Base-by-base conservation (phyloP, 2,113 vertebrate species). In the Lycaon pictus region DNA sequence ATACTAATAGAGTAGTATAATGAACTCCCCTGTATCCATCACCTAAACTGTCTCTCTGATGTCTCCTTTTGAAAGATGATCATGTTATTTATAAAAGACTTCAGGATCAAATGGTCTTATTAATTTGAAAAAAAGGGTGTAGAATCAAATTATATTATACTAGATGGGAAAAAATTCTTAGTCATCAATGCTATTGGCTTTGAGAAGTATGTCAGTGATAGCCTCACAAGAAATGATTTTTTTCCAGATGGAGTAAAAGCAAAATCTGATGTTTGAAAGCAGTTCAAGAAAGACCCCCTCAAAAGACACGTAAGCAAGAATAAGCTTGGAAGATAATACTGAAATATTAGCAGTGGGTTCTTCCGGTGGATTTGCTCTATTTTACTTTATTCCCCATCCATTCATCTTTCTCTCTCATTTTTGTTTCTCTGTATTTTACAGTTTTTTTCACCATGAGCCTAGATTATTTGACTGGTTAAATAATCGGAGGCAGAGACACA, bases 341-440 rank as follows among this genome's bases (percentile, higher is more conserved):
- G 7, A 58, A 83, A 43, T 63, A 10, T 69, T 63, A 88, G 51
- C 63, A n/a, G 0, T 77, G 60, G 63, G 51, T 51, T 93, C 56
- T 69, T 53, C 48, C 11, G 35, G 51, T 43, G 3, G 48, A 13
- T 84, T 96, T 96, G 60, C 25, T 53, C 32, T 22, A 81, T 13
- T 88, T 82, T 43, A 43, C 43, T 83, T 22, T 35, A 48, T 25
- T 63, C 23, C 29, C 29, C 35, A 20, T 32, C n/a, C 11, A 10
- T 69, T 15, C 22, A 48, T 69, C 81, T 89, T n/a, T 96, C n/a
- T 58, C 13, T 74, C 25, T 90, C 77, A 62, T 83, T 95, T 74
- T 81, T 58, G 12, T 69, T 83, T 91, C 35, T 90, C 51, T 71
- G 12, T 63, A 67, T 19, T 84, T 58, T 60, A 43, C 7, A 56